Conservation (phyloP, 2,113 vertebrate species). For the Ranitomeya imitator region DNA sequence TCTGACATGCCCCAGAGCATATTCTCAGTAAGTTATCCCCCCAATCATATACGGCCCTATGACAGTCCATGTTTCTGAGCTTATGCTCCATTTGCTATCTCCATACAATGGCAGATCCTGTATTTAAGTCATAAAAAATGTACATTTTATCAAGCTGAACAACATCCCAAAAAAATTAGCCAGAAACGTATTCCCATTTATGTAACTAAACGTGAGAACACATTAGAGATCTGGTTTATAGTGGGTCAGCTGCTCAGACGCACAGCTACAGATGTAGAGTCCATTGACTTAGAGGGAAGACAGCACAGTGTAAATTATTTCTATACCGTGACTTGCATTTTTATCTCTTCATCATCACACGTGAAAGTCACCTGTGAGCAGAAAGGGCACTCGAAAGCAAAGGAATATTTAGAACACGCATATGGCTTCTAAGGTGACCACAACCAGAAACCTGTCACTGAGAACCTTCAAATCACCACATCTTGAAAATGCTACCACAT, state of each 20-base stretch:
- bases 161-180: neutral
- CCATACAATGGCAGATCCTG: neutral
- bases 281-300: neutral
- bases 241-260: neutral
- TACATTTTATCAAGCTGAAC: neutral
- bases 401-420: neutral
- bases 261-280: neutral
- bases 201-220: no score
- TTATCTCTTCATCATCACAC: constrained; percentile 32
- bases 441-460: no score
- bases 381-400: neutral
- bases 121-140: neutral
- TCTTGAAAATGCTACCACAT: neutral
- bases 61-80: neutral
- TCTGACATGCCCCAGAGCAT: no score
- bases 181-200: neutral
- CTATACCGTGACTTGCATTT: constrained; percentile 25
- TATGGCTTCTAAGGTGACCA: neutral
- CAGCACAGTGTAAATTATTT: neutral
- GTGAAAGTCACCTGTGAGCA: constrained; percentile 32
- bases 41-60: no score
- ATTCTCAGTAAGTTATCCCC: no score
- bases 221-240: no score
- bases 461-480: neutral
- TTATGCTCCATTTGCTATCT: neutral